Base-by-base conservation (phyloP, 2,113 vertebrate genomes). In the Paradoxurus hermaphroditus region DNA sequence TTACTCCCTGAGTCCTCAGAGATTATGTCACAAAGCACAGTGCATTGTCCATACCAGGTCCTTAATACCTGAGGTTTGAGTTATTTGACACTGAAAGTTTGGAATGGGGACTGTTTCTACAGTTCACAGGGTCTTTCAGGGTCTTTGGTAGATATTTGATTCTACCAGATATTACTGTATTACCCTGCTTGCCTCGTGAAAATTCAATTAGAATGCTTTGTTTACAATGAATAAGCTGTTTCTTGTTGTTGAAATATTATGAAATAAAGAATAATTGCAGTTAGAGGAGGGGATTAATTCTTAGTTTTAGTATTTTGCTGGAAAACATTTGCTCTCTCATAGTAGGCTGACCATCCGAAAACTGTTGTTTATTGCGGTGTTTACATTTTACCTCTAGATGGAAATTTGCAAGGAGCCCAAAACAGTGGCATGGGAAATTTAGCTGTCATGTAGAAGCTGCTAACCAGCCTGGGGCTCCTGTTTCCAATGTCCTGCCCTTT, bases 261-360 rank as follows among this genome's bases (percentile, higher is more conserved):
- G 75, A 86, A 91, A 91, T 85, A 95, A 75, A 73, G 31, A 49
- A n/a, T 13, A 86, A 72, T 53, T 73, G 12, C 29, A 67, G 56
- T 96, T 72, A 68, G 2, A 19, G 5, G 3, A 84, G 15, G 10
- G 11, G 0, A 75, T 56, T 73, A 23, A 59, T 85, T 85, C 70
- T 84, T 92, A 91, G 84, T 70, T 82, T 85, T 77, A 63, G 29
- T 31, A 83, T 67, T 84, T 94, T 95, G 36, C 27, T 92, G 62
- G 27, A 56, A 94, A 93, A 65, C 3, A 23, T 92, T 72, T 72
- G 77, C 0, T 23, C 4, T 49, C 3, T 88, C 19, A 86, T 19
- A 2, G 21, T 72, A 62, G 18, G 62, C 3, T 59, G 34, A 13
- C 9, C 12, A 49, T 27, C 31, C 78, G 39, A 78, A 79, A 86